phyloP scores from a whole-genome alignment of 1,140 invertebrate genomes.

The Bombus balteatus region DNA sequence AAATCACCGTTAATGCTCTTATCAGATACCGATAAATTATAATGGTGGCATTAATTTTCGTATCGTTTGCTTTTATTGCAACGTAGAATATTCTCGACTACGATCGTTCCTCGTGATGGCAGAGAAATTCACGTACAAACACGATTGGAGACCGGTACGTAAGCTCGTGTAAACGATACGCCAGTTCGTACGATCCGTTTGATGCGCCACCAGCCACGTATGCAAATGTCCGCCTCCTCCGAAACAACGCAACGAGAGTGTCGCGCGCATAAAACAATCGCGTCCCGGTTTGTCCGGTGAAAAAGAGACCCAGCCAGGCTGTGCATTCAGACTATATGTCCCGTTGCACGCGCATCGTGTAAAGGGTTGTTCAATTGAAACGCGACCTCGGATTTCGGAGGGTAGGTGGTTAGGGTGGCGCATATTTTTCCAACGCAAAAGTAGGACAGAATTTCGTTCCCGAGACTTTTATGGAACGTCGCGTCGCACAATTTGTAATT shows the following conservation, averaged over 20 bases:
- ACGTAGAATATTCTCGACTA: constrained; percentile 1
- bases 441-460: background rate
- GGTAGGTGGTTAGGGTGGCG: background rate
- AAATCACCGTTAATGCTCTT: background rate
- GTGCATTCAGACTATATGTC: background rate
- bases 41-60: background rate
- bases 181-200: constrained; percentile 21
- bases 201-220: background rate
- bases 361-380: constrained; percentile 30
- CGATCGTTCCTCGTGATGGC: background rate
- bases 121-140: background rate
- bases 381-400: background rate
- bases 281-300: background rate
- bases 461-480: background rate
- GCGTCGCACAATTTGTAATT: background rate
- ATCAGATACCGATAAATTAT: background rate
- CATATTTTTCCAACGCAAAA: constrained; percentile 1
- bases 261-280: constrained; percentile 44
- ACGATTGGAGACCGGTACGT: background rate
- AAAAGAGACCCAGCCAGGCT: background rate
- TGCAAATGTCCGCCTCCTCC: constrained; percentile 14
- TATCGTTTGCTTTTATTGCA: background rate
- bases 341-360: constrained; percentile 10
- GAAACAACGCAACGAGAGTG: background rate
- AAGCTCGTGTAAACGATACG: constrained; percentile 27